These are phyloP conservation scores for Polyommatus iphigenia DNA, from an alignment of 2,888 invertebrate species.

Conservation along the genomic window DNA sequence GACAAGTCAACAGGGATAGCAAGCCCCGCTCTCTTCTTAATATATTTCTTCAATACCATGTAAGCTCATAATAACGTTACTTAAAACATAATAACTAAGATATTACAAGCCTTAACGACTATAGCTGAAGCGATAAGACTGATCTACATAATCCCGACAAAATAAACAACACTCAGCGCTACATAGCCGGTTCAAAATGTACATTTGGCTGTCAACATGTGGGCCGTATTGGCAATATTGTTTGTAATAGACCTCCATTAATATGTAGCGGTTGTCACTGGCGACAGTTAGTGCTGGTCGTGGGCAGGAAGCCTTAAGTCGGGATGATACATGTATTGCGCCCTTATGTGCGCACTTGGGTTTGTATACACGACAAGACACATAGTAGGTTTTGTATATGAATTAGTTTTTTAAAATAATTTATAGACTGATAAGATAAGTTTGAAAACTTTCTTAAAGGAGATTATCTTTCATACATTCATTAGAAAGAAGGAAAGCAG, in stretches of 20 bases:
- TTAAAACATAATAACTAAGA: not conserved
- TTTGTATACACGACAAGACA: not conserved
- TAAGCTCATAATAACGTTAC: not conserved
- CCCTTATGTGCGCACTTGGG: not conserved
- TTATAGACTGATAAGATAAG: too few species aligned
- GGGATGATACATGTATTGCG: constrained; percentile 37
- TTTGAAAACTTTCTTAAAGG: too few species aligned
- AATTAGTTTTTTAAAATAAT: not conserved
- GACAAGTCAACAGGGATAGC: not conserved
- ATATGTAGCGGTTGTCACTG: constrained; percentile 38
- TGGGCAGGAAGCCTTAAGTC: constrained; percentile 40
- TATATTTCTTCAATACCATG: not conserved
- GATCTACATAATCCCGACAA: constrained; percentile 7
- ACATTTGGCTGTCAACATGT: constrained; percentile 29
- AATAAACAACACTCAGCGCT: constrained; percentile 13
- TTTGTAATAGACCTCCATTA: constrained; percentile 40
- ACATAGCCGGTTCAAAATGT: constrained; percentile 26
- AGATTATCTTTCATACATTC: too few species aligned
- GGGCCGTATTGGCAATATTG: constrained; percentile 35
- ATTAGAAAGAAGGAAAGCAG: too few species aligned
- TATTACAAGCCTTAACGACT: constrained; percentile 34
- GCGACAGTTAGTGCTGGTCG: constrained; percentile 38
- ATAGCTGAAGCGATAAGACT: constrained; percentile 38
- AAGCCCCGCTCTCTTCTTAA: not conserved
- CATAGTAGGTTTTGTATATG: not conserved